phyloP scores from a whole-genome alignment of 2,113 vertebrate genomes.

The Orthonyx spaldingii region DNA sequence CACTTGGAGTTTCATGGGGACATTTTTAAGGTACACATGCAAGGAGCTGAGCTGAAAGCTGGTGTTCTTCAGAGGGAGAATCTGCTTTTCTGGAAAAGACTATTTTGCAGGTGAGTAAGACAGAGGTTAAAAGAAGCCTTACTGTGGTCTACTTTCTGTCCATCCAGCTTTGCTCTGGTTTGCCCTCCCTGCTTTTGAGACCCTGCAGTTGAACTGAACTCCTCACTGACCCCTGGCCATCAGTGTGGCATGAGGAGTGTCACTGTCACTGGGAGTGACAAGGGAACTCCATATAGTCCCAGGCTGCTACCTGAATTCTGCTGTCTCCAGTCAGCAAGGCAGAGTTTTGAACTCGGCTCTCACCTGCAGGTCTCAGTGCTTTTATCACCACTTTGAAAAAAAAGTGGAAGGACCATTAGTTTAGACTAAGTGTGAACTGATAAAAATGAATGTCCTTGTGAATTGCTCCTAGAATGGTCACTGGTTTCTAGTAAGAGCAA shows the following conservation, averaged over 20 bases:
- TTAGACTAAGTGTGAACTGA: background rate
- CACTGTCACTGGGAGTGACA: rapidly evolving
- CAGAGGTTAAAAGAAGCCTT: background rate
- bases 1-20: background rate
- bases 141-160: background rate
- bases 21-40: background rate
- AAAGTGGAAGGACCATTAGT: background rate
- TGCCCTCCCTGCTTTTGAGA: background rate
- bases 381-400: background rate
- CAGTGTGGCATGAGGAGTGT: rapidly evolving
- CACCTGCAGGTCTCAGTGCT: background rate
- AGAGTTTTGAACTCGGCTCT: background rate
- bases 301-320: background rate
- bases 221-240: background rate
- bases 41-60: background rate
- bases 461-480: background rate
- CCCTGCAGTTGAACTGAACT: background rate
- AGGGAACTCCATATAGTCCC: rapidly evolving
- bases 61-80: background rate
- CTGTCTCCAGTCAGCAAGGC: background rate
- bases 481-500: background rate
- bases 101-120: background rate
- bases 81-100: background rate
- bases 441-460: background rate
- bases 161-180: background rate